These are phyloP conservation scores for Coleophora deauratella DNA, from an alignment of 2,888 invertebrate genomes.

Conservation along the genomic window DNA sequence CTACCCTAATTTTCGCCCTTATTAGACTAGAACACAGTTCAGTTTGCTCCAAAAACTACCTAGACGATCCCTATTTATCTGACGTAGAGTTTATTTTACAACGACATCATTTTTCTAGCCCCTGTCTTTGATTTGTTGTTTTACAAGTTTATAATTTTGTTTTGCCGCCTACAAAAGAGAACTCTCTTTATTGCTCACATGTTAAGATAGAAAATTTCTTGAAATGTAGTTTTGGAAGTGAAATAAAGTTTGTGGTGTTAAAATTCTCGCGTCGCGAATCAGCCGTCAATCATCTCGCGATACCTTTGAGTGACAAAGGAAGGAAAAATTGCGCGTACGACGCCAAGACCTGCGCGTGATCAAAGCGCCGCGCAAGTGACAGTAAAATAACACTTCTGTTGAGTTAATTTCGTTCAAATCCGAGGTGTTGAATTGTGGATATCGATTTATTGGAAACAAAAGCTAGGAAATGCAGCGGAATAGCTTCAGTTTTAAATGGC, in stretches of 20 bases:
- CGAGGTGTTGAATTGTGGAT: slow-evolving; percentile 13
- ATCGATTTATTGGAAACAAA: no score
- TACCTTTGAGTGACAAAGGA: slow-evolving; percentile 60
- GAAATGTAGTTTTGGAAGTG: background rate
- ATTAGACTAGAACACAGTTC: no score
- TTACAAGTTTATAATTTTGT: no score
- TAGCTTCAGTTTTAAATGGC: no score
- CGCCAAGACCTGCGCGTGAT: slow-evolving; percentile 54
- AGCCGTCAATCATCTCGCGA: slow-evolving; percentile 66
- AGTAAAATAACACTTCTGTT: slow-evolving; percentile 41
- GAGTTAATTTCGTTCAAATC: slow-evolving; percentile 50
- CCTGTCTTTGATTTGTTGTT: background rate
- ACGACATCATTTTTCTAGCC: no score
- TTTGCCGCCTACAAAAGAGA: background rate
- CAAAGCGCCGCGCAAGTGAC: slow-evolving; percentile 50
- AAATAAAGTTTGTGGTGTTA: slow-evolving; percentile 17
- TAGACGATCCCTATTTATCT: no score
- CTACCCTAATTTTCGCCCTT: no score
- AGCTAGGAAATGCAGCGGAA: no score
- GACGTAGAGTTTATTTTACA: no score
- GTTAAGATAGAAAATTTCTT: no score
- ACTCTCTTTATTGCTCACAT: background rate
- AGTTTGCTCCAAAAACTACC: no score
- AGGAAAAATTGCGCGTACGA: slow-evolving; percentile 59
- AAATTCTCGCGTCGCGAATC: slow-evolving; percentile 58